Percentiles rank a stretch among this genome's conserved stretches.
Conservation (phyloP, 2,888 invertebrate species). For the Eupithecia abbreviata region DNA sequence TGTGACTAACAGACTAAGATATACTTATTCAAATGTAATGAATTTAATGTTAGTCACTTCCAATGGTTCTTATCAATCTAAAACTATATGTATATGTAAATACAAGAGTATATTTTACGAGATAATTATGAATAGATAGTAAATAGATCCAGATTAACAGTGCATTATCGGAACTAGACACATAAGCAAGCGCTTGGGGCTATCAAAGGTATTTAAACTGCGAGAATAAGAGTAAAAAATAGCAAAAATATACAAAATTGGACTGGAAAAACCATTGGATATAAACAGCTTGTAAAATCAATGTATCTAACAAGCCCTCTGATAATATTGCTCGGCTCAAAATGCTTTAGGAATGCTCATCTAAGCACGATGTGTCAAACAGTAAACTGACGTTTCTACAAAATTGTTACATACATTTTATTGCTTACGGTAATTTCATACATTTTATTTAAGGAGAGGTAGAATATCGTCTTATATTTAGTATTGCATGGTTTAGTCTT, state of each 20-base stretch:
- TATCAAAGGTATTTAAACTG: not conserved
- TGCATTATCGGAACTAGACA: not conserved
- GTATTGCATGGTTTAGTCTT: conserved; percentile 18
- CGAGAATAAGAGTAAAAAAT: not conserved
- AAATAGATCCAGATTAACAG: not conserved
- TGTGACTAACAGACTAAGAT: conserved; percentile 26
- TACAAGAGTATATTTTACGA: not conserved
- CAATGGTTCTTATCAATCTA: conserved; percentile 32
- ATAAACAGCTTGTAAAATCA: conserved; percentile 38
- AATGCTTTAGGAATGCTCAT: conserved; percentile 68
- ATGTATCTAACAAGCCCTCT: conserved; percentile 47
- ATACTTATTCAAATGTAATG: conserved; percentile 12
- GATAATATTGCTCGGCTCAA: conserved; percentile 56
- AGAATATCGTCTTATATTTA: conserved; percentile 19
- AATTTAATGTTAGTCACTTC: conserved; percentile 9
- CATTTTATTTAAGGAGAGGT: conserved; percentile 28
- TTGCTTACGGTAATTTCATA: conserved; percentile 30
- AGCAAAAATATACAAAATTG: conserved; percentile 36
- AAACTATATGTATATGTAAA: not conserved
- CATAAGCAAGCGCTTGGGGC: not conserved
- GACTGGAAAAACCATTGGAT: conserved; percentile 37
- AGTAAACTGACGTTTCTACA: conserved; percentile 50
- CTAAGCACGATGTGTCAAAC: conserved; percentile 56
- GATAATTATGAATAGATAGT: not conserved
- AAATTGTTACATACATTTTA: conserved; percentile 25